These are phyloP conservation scores for Drymodes brunneopygia DNA, from an alignment of 2,113 vertebrate genomes.

Conservation along the genomic window DNA sequence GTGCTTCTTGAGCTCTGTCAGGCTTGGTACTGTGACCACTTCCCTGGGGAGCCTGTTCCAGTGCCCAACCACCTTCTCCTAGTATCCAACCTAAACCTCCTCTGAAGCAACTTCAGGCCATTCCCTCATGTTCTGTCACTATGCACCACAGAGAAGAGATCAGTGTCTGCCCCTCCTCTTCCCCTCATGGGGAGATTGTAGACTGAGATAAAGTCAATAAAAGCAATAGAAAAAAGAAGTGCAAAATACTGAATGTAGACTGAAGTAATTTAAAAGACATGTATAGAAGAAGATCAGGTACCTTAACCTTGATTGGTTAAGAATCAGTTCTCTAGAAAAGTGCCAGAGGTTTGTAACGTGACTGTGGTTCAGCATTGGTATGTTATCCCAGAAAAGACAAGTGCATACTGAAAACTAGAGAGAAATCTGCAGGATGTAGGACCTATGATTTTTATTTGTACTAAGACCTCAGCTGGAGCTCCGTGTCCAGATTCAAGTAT, in stretches of 20 bases:
- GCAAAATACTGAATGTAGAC: not conserved
- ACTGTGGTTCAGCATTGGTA: not conserved
- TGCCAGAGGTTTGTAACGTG: not conserved
- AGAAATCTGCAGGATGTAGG: not conserved
- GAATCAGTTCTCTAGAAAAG: not conserved
- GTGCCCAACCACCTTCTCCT: fast-evolving
- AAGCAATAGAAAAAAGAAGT: not conserved
- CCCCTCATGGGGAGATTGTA: not conserved
- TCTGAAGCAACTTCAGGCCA: not conserved
- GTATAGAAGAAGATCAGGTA: not conserved
- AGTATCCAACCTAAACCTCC: not conserved
- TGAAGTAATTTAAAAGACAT: not conserved
- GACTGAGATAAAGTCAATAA: not conserved
- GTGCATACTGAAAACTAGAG: not conserved
- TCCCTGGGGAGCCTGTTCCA: not conserved
- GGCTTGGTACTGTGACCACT: not conserved
- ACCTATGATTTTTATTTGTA: not conserved
- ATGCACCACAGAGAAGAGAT: too few relatives aligned
- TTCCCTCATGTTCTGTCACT: not conserved
- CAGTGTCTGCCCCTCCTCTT: not conserved
- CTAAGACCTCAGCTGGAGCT: not conserved
- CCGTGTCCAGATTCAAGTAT: not conserved
- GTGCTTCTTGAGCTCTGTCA: not conserved
- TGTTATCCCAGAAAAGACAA: not conserved
- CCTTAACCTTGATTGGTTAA: not conserved